These are phyloP conservation scores for Macaca nemestrina DNA, from an alignment of 2,113 vertebrate genomes.

Conservation along the genomic window DNA sequence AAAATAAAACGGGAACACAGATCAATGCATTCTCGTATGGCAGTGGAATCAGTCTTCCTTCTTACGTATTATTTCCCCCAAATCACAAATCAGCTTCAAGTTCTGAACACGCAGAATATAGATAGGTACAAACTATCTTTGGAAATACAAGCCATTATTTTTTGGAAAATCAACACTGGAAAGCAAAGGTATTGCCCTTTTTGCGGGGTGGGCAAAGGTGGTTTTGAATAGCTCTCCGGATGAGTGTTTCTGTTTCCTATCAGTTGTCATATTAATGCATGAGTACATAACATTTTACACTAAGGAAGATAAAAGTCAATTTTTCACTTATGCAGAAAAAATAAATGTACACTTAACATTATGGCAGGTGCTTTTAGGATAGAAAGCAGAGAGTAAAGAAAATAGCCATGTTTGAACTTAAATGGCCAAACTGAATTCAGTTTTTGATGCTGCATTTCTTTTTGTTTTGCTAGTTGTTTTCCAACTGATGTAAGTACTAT, in stretches of 20 bases:
- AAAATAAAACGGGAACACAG: background rate
- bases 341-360: background rate
- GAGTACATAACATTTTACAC: background rate
- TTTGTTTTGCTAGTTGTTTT: background rate
- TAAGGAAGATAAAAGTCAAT: background rate
- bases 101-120: background rate
- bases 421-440: background rate
- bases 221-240: conserved; percentile 43
- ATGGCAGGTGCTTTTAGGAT: background rate
- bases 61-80: background rate
- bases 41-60: background rate
- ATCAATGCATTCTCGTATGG: background rate
- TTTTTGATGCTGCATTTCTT: background rate
- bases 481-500: background rate
- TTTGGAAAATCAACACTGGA: background rate
- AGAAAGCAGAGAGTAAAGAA: background rate
- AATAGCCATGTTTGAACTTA: background rate
- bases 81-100: background rate
- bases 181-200: background rate
- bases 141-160: background rate
- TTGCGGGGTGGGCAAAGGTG: background rate
- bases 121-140: background rate
- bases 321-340: conserved; percentile 35
- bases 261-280: background rate
- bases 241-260: background rate